A percentile compares a stretch with the other conserved stretches of the same genome.
Evolutionary conservation across 2,888 invertebrate species (phyloP).

Genomic region (Torymus tubicola): DNA sequence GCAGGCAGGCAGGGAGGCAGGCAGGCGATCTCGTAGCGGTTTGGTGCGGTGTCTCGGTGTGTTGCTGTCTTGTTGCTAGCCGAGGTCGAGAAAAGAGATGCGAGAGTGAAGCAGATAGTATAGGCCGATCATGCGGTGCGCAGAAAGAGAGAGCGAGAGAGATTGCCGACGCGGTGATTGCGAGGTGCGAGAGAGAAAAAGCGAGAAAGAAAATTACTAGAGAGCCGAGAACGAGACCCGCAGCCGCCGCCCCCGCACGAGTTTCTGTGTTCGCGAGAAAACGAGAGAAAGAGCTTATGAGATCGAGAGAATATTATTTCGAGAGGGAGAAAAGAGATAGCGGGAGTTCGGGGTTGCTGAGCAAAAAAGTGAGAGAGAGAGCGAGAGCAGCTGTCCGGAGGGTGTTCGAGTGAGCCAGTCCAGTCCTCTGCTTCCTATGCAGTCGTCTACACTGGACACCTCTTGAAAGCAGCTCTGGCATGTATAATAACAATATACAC

Average conservation of each 20-base stretch:
- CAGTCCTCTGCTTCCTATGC: constrained; percentile 23
- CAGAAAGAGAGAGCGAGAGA: constrained; percentile 11
- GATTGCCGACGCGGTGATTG: constrained; percentile 1
- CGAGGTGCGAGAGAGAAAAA: constrained; percentile 3
- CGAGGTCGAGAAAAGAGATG: constrained; percentile 35
- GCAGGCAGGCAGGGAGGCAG: constrained; percentile 5
- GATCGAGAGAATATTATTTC: not conserved
- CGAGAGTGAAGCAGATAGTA: constrained; percentile 1
- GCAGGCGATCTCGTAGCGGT: constrained; percentile 1
- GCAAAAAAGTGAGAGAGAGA: not conserved
- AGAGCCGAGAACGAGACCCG: constrained; percentile 1
- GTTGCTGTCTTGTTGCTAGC: constrained; percentile 13
- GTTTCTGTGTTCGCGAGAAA: not conserved
- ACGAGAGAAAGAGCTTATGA: not conserved
- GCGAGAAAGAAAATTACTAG: constrained; percentile 1
- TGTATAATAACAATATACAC: constrained; percentile 27
- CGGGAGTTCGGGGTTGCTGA: constrained; percentile 5
- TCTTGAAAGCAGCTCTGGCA: constrained; percentile 50
- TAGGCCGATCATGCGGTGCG: not conserved
- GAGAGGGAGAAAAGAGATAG: constrained; percentile 1
- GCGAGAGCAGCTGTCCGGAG: constrained; percentile 8
- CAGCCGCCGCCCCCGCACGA: constrained; percentile 8
- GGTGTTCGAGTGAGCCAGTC: not conserved
- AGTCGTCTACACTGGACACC: constrained; percentile 36
- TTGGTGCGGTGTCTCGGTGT: too few species aligned